Evolutionary conservation across 2,113 vertebrate species (phyloP).

Genomic region (Microtus montanus): DNA sequence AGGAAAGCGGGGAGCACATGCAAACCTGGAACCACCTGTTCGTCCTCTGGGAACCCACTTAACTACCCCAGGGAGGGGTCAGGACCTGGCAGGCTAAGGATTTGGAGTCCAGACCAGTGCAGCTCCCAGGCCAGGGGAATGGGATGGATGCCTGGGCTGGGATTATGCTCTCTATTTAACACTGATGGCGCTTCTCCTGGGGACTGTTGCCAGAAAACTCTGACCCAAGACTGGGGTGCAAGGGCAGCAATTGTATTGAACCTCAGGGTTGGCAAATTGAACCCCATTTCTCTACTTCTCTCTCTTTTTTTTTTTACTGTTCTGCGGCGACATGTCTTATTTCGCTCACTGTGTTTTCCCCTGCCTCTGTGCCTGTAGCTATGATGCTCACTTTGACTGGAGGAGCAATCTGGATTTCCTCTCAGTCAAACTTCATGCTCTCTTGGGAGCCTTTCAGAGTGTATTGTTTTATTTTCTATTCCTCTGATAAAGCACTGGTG

Average conservation of each 20-base stretch:
- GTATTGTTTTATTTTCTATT: not conserved
- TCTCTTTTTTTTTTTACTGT: not conserved
- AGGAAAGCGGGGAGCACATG: too few relatives aligned
- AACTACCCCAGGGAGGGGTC: too few relatives aligned
- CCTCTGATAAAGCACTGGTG: not conserved
- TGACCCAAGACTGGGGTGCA: too few relatives aligned
- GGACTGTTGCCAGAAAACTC: not conserved
- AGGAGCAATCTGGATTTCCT: not conserved
- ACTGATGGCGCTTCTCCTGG: not conserved
- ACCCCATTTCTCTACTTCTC: conserved; percentile 9
- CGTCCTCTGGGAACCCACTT: too few relatives aligned
- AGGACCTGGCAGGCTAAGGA: too few relatives aligned
- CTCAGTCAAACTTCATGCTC: not conserved
- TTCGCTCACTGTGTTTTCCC: not conserved
- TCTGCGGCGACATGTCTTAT: not conserved
- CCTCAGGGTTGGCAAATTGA: not conserved
- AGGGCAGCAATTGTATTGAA: not conserved
- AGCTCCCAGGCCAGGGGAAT: too few relatives aligned
- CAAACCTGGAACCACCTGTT: too few relatives aligned
- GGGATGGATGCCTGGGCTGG: too few relatives aligned
- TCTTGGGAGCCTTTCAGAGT: not conserved
- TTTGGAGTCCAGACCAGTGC: too few relatives aligned
- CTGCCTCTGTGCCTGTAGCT: not conserved
- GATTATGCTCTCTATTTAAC: too few relatives aligned
- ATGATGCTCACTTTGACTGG: not conserved